phyloP scores from a whole-genome alignment of 2,113 vertebrate species.

The Trachemys scripta region DNA sequence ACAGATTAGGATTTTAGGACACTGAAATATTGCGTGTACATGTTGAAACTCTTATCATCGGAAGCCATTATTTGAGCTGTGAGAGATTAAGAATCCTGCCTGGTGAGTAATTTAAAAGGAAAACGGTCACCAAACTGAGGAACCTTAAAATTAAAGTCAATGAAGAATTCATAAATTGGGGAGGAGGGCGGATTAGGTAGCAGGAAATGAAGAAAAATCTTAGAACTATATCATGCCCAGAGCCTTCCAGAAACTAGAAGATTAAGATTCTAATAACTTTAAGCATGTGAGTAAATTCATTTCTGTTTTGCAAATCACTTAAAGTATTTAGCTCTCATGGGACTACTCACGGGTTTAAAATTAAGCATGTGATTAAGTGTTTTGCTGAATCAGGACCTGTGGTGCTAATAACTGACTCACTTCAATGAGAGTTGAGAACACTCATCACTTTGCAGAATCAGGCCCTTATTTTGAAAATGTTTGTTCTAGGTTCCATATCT shows the following conservation, averaged over 20 bases:
- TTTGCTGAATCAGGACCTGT: neutral
- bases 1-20: neutral
- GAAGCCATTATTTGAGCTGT: neutral
- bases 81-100: neutral
- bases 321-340: neutral
- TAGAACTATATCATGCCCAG: neutral
- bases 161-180: neutral
- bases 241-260: neutral
- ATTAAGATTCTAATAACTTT: neutral
- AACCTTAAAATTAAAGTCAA: conserved; percentile 31
- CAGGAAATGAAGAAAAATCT: neutral
- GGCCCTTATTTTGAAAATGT: neutral
- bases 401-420: neutral
- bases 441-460: neutral
- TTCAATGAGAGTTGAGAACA: neutral
- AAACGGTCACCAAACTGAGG: conserved; percentile 25
- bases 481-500: neutral
- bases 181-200: neutral
- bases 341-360: neutral
- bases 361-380: neutral
- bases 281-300: neutral
- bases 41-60: neutral
- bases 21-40: neutral
- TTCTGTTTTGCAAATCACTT: conserved; percentile 1
- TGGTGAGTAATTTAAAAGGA: conserved; percentile 3